A percentile compares a stretch with the other conserved stretches of the same genome.
Conservation (phyloP, 2,888 invertebrate genomes). For the Schizotus pectinicornis region DNA sequence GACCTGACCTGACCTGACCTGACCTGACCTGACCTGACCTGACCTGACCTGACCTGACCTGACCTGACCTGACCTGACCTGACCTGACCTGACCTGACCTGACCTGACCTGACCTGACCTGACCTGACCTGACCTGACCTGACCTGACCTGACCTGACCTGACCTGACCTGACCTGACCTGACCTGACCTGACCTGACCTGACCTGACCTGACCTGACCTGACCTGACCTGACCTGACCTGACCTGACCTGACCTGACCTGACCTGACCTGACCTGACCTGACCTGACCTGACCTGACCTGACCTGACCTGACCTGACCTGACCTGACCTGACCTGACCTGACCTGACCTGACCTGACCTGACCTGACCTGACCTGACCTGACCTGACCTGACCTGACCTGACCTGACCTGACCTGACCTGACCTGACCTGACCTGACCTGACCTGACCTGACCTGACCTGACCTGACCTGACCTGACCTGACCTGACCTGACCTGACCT, state of each 20-base stretch:
- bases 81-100: slow-evolving; percentile 15
- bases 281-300: slow-evolving; percentile 31
- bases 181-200: slow-evolving; percentile 22
- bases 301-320: slow-evolving; percentile 32
- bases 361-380: slow-evolving; percentile 31
- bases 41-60: slow-evolving; percentile 8
- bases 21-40: slow-evolving; percentile 8
- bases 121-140: slow-evolving; percentile 21
- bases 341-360: slow-evolving; percentile 32
- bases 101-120: slow-evolving; percentile 23
- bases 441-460: slow-evolving; percentile 24
- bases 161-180: slow-evolving; percentile 20
- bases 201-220: slow-evolving; percentile 25
- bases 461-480: slow-evolving; percentile 24
- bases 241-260: slow-evolving; percentile 30
- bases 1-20: slow-evolving; percentile 8
- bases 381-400: slow-evolving; percentile 20
- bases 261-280: slow-evolving; percentile 32
- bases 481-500: slow-evolving; percentile 16
- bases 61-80: slow-evolving; percentile 8
- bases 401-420: slow-evolving; percentile 22
- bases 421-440: slow-evolving; percentile 24
- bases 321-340: slow-evolving; percentile 30
- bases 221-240: slow-evolving; percentile 33
- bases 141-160: slow-evolving; percentile 22